These are phyloP conservation scores for Pocota personata DNA, from an alignment of 2,888 invertebrate species.

Conservation along the genomic window DNA sequence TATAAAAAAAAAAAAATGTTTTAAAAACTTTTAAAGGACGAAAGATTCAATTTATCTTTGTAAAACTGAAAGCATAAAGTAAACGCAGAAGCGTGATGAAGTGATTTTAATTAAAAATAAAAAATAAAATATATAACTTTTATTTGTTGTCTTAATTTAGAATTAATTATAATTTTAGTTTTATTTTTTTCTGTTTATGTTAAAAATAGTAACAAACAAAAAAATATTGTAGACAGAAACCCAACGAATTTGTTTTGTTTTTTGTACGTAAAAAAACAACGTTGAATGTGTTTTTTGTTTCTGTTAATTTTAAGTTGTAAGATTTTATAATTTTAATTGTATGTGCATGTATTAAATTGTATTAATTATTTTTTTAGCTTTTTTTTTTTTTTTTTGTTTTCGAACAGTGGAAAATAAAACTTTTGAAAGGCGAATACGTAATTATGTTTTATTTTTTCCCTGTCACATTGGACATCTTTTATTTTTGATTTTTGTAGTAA, in stretches of 20 bases:
- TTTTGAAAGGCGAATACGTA: constrained; percentile 45
- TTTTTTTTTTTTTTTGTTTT: constrained; percentile 24
- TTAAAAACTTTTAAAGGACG: constrained; percentile 20
- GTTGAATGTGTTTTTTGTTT: constrained; percentile 15
- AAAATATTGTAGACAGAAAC: background rate
- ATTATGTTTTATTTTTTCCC: constrained; percentile 48
- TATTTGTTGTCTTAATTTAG: constrained; percentile 38
- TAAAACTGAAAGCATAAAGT: constrained; percentile 26
- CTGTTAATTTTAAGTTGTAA: constrained; percentile 28
- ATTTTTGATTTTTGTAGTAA: constrained; percentile 8
- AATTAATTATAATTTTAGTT: constrained; percentile 32
- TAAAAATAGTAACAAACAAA: constrained; percentile 15
- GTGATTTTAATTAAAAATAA: background rate
- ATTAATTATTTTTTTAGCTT: constrained; percentile 12
- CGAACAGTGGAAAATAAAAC: constrained; percentile 51
- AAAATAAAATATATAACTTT: constrained; percentile 6
- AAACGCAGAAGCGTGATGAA: constrained; percentile 2
- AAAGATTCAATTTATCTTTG: constrained; percentile 9
- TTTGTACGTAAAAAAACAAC: constrained; percentile 1
- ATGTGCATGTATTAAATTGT: constrained; percentile 37
- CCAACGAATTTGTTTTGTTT: constrained; percentile 14
- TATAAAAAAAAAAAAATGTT: background rate
- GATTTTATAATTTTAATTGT: constrained; percentile 27
- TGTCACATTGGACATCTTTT: background rate
- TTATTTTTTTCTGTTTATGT: constrained; percentile 13